A percentile compares a stretch with the other conserved stretches of the same genome.
Conservation (phyloP, 2,797 vertebrate species). For the Lutjanus campechanus region DNA sequence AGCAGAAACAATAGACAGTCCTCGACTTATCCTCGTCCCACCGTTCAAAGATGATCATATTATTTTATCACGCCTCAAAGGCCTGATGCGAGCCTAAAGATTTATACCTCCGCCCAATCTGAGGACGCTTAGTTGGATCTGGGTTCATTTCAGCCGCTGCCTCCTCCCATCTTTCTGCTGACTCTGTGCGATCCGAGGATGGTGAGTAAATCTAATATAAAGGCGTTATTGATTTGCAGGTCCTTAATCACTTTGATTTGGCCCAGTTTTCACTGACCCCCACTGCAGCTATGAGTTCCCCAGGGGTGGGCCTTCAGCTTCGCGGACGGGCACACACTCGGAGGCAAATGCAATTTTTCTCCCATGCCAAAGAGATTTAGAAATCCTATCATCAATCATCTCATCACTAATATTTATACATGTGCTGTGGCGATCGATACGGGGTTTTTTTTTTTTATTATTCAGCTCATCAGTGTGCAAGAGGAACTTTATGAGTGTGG, state of each 20-base stretch:
- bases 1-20: conserved; percentile 59
- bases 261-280: conserved; percentile 83
- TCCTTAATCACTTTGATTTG: conserved; percentile 87
- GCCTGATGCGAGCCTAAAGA: conserved; percentile 69
- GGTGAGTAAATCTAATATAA: conserved; percentile 86
- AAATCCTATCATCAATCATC: conserved; percentile 81
- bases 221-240: conserved; percentile 84
- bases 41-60: conserved; percentile 66
- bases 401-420: conserved; percentile 78
- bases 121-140: conserved; percentile 57
- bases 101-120: conserved; percentile 74
- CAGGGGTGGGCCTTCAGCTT: conserved; percentile 53
- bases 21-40: conserved; percentile 35
- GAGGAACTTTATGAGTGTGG: conserved; percentile 33
- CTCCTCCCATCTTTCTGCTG: conserved; percentile 79
- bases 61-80: conserved; percentile 68
- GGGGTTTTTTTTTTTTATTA: conserved; percentile 11
- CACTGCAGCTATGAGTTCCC: conserved; percentile 64
- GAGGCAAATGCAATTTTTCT: conserved; percentile 77
- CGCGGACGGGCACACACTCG: conserved; percentile 43
- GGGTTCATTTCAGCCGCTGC: conserved; percentile 60
- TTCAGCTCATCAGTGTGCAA: conserved; percentile 33
- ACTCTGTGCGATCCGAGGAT: conserved; percentile 71
- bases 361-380: conserved; percentile 70
- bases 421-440: conserved; percentile 60